Evolutionary conservation across 2,797 vertebrate genomes (phyloP), one percentile per base, ranked within the genome.

Genomic region (Spea hammondii): DNA sequence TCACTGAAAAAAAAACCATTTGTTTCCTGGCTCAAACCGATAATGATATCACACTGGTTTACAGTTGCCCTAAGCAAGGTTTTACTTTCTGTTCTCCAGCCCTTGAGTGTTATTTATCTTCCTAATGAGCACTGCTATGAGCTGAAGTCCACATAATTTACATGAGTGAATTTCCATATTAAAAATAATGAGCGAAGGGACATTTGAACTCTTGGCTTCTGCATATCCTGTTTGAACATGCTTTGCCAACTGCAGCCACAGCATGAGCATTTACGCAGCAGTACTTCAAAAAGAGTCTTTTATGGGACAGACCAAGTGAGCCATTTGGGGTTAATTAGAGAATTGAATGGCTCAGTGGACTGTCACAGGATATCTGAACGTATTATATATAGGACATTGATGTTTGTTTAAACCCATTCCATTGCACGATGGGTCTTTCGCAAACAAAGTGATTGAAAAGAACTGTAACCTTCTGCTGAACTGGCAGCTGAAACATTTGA

Each of bases 101-200:
- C 71, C 82, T 80, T 84, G 77, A 83, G 68, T 79, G 78, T 84
- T 82, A 77, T 82, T 82, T 77, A 82, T 82, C 70, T 70, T 77
- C 72, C 47, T 76, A 77, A 47, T 0, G 44, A 65, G 47, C 55
- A 65, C 68, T 13, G 62, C 66, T 59, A 75, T 73, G 65, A 85
- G 51, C 2, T 32, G 14, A 65, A 65, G 75, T 47, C 8, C 0
- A 2, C 72, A 82, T 82, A 69, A 82, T 82, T 17, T 69, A 6
- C 72, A 73, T 72, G 65, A 74, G 47, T 46, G 45, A 77, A 49
- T 51, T 70, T 8, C 13, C 51, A 54, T 4, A 13, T 69, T 13
- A 80, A 78, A 77, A 79, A 74, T 3, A 12, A 73, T 12, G 70
- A 80, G 80, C 74, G 70, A 72, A 48, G 32, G 46, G 48, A 53